Evolutionary conservation across 2,888 invertebrate species (phyloP).

Genomic region (Gari tellinella): DNA sequence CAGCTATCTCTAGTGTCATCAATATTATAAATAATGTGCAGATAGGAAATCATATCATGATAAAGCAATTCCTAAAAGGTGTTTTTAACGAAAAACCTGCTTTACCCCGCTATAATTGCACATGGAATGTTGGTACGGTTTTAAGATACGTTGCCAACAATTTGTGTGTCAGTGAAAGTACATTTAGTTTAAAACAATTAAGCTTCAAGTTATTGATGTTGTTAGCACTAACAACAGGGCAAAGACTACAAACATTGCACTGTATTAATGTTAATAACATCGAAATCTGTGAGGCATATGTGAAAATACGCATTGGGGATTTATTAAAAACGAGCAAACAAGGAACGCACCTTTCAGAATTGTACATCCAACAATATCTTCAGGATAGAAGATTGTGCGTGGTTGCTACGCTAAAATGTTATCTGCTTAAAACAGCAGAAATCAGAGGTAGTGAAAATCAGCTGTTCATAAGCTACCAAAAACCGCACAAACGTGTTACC

Average conservation of each 20-base stretch:
- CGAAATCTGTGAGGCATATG: neutral
- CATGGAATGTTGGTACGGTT: slow-evolving; percentile 9
- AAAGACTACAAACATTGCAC: slow-evolving; percentile 3
- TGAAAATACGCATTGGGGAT: slow-evolving; percentile 12
- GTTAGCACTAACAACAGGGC: slow-evolving; percentile 17
- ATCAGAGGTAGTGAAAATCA: no score
- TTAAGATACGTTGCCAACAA: neutral
- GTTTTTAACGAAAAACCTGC: slow-evolving; percentile 26
- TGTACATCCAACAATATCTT: slow-evolving; percentile 1
- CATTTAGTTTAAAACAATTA: neutral
- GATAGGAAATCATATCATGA: slow-evolving; percentile 20
- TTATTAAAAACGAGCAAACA: slow-evolving; percentile 12
- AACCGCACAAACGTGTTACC: no score
- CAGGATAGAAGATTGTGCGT: slow-evolving; percentile 6
- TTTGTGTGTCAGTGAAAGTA: no score
- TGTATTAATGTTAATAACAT: slow-evolving; percentile 5
- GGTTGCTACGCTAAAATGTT: neutral
- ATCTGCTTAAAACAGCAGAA: slow-evolving; percentile 1
- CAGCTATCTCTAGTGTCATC: slow-evolving; percentile 10
- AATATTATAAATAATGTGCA: slow-evolving; percentile 4
- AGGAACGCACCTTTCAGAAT: slow-evolving; percentile 1
- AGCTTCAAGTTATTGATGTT: slow-evolving; percentile 4
- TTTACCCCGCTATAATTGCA: slow-evolving; percentile 8
- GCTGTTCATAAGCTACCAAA: no score
- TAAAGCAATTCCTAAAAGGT: slow-evolving; percentile 31